phyloP scores from a whole-genome alignment of 2,113 vertebrate species.

The Oreotragus oreotragus region DNA sequence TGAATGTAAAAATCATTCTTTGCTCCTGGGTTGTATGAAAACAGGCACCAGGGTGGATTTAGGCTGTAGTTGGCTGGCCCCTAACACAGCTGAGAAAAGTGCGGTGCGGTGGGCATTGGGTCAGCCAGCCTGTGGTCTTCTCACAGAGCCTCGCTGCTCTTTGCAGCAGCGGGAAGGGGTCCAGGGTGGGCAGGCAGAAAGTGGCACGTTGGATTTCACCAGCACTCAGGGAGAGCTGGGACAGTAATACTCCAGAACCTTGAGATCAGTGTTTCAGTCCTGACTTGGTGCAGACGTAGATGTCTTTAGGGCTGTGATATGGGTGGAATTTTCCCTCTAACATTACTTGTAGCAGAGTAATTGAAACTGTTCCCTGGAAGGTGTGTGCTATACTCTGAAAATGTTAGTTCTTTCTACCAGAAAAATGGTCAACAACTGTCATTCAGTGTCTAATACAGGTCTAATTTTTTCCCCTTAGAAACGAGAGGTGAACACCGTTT shows the following conservation, averaged over 20 bases:
- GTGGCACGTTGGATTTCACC: rapidly evolving
- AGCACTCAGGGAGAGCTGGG: background rate
- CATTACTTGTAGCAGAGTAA: background rate
- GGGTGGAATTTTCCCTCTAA: background rate
- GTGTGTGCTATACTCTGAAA: background rate
- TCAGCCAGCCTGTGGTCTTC: background rate
- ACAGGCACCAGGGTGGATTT: background rate
- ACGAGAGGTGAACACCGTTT: constrained; percentile 94
- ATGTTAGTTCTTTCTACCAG: background rate
- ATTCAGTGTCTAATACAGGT: background rate
- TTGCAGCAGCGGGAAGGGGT: rapidly evolving
- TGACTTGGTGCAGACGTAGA: background rate
- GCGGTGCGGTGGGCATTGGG: background rate
- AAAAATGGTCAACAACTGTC: background rate
- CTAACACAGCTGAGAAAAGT: background rate
- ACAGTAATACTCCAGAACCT: background rate
- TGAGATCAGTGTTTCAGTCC: background rate
- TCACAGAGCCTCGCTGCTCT: too few relatives aligned
- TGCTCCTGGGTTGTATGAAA: background rate
- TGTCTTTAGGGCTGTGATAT: background rate
- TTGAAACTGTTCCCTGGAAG: background rate
- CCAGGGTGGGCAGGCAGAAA: background rate
- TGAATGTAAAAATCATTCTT: background rate
- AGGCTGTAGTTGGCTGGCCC: background rate
- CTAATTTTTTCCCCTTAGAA: constrained; percentile 80